Conservation (phyloP, 2,113 vertebrate genomes). For the Formicarius rufipectus region DNA sequence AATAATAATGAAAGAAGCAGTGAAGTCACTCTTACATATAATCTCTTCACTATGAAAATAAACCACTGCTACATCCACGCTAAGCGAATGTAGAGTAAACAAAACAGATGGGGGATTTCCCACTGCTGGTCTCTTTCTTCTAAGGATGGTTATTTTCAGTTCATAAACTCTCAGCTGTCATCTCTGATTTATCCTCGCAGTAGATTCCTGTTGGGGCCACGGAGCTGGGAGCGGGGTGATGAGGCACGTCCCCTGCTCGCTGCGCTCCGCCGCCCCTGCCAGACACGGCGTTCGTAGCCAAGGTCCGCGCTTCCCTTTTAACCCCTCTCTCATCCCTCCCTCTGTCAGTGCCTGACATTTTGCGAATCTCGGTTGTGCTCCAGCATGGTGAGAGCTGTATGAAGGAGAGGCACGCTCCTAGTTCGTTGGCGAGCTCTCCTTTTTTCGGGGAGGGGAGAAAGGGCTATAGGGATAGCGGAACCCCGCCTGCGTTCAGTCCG, state of each 20-base stretch:
- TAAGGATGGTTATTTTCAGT: constrained; percentile 46
- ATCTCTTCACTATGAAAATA: background rate
- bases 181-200: background rate
- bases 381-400: background rate
- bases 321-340: background rate
- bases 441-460: background rate
- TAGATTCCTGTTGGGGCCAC: background rate
- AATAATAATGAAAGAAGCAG: background rate
- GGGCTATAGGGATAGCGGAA: background rate
- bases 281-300: background rate
- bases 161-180: constrained; percentile 43
- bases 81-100: background rate
- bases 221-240: background rate
- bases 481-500: background rate
- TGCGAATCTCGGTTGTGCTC: background rate
- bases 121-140: constrained; percentile 9
- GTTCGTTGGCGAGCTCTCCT: background rate
- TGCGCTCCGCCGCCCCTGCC: background rate
- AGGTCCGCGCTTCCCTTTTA: background rate
- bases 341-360: constrained; percentile 34
- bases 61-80: background rate
- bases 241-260: background rate
- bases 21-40: background rate
- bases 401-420: background rate
- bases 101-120: constrained; percentile 42